Conservation (phyloP, 1,140 invertebrate genomes). For the Drosophila kanapiae region DNA sequence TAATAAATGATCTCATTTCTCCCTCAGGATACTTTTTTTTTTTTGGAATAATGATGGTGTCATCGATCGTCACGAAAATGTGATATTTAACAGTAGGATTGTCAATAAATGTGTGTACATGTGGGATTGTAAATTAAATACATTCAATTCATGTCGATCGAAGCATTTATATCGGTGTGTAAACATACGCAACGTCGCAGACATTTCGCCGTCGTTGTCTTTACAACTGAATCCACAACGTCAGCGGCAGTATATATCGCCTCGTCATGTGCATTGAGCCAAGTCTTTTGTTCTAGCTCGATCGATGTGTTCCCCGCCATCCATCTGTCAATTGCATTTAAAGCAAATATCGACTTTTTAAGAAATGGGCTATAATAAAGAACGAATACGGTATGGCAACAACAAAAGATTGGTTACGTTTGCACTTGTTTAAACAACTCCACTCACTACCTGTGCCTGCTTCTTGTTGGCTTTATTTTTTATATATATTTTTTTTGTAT, state of each 20-base stretch:
- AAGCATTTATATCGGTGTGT: constrained; percentile 36
- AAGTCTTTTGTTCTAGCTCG: constrained; percentile 63
- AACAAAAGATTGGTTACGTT: constrained; percentile 75
- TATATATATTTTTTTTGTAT: constrained; percentile 29
- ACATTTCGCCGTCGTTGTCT: constrained; percentile 67
- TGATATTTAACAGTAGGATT: constrained; percentile 56
- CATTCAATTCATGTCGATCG: constrained; percentile 55
- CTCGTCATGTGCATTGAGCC: constrained; percentile 57
- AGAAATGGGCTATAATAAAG: constrained; percentile 57
- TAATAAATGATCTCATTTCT: constrained; percentile 52
- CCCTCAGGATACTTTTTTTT: constrained; percentile 40
- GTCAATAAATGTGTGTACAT: constrained; percentile 69
- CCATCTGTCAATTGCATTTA: constrained; percentile 77
- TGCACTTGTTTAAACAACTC: constrained; percentile 80
- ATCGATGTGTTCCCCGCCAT: constrained; percentile 68
- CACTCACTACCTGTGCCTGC: constrained; percentile 15
- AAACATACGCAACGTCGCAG: constrained; percentile 56
- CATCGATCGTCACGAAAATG: constrained; percentile 48
- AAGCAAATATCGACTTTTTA: constrained; percentile 69
- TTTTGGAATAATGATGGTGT: constrained; percentile 18
- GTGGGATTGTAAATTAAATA: constrained; percentile 74
- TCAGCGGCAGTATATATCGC: constrained; percentile 15
- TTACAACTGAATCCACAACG: constrained; percentile 77
- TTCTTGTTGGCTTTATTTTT: constrained; percentile 36
- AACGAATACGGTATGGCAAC: constrained; percentile 23